These are phyloP conservation scores for Tetranychus piercei DNA, from an alignment of 2,888 invertebrate species.

Conservation along the genomic window DNA sequence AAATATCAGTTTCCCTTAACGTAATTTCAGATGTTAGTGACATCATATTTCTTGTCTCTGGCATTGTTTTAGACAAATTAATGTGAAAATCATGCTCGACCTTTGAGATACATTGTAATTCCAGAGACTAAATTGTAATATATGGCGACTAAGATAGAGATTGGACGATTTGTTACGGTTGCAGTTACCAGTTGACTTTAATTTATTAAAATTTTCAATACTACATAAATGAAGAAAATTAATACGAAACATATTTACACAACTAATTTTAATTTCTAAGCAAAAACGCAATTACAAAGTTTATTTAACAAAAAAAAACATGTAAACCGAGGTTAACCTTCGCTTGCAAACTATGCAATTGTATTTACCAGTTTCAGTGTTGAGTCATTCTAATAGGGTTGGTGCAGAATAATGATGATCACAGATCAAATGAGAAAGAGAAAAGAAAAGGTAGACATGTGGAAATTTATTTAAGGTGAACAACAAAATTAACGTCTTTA, in stretches of 20 bases:
- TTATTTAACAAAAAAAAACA: background rate
- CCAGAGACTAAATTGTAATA: too few relatives aligned
- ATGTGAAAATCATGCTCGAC: too few relatives aligned
- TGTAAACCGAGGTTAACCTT: background rate
- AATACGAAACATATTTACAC: background rate
- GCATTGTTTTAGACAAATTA: too few relatives aligned
- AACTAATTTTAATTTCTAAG: background rate
- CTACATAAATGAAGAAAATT: too few relatives aligned
- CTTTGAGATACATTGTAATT: too few relatives aligned
- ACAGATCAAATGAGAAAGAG: conserved; percentile 1
- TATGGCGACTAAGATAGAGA: too few relatives aligned
- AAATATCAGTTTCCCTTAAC: too few relatives aligned
- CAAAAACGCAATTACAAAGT: background rate
- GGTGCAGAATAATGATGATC: background rate
- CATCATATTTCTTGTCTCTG: too few relatives aligned
- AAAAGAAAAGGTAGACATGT: background rate
- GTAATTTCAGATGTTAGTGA: too few relatives aligned
- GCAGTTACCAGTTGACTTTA: too few relatives aligned
- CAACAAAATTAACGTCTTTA: background rate
- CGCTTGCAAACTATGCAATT: background rate
- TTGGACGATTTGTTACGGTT: too few relatives aligned
- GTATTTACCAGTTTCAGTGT: background rate
- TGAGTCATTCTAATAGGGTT: background rate
- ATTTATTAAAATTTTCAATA: too few relatives aligned
- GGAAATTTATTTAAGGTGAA: background rate